These are phyloP conservation scores for Frieseomelitta varia DNA, from an alignment of 1,140 invertebrate genomes.

Conservation along the genomic window DNA sequence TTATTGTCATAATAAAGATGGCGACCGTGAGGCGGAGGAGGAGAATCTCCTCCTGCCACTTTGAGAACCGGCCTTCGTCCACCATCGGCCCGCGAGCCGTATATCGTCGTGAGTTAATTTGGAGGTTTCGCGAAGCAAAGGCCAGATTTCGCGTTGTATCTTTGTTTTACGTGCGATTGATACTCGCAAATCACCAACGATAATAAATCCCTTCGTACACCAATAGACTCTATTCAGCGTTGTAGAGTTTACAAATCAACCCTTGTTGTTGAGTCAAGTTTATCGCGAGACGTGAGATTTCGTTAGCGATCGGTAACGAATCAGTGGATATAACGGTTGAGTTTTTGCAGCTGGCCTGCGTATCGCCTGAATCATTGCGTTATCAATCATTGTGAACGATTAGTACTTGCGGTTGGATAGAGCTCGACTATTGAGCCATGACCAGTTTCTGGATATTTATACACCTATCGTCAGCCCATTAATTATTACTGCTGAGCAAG, in stretches of 20 bases:
- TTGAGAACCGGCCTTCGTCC: background rate
- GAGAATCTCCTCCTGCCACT: background rate
- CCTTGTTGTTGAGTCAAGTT: background rate
- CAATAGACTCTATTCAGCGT: background rate
- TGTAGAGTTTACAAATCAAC: background rate
- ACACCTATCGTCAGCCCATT: constrained; percentile 44
- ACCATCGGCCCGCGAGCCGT: background rate
- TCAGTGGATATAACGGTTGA: background rate
- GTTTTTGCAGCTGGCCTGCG: background rate
- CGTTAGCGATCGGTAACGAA: background rate
- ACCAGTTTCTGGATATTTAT: constrained; percentile 53
- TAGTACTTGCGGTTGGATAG: constrained; percentile 22
- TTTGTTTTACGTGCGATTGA: background rate
- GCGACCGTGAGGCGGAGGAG: constrained; percentile 11
- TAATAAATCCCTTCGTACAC: background rate
- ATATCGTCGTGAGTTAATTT: background rate
- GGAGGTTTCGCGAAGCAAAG: background rate
- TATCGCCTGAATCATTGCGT: background rate
- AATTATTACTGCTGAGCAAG: constrained; percentile 26
- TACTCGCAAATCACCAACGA: background rate
- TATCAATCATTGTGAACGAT: constrained; percentile 37
- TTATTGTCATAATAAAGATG: constrained; percentile 79
- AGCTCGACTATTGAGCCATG: constrained; percentile 29
- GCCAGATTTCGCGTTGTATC: background rate
- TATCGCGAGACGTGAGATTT: background rate